Conservation (phyloP, 1,140 invertebrate species). For the Lutraria rhynchaena region DNA sequence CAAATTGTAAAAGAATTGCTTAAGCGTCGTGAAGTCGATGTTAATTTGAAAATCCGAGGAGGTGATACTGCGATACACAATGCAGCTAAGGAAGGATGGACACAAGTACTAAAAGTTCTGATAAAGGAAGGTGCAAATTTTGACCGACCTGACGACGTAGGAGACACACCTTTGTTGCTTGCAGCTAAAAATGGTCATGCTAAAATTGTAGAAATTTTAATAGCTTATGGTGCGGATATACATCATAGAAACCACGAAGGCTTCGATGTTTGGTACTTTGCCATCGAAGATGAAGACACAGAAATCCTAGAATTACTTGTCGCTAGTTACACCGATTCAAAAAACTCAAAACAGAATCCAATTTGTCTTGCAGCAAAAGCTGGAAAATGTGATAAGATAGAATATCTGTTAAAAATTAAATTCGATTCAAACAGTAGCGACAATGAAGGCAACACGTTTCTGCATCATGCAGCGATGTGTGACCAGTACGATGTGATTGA, state of each 20-base stretch:
- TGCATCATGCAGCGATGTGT: slow-evolving; percentile 85
- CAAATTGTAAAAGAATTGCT: slow-evolving; percentile 73
- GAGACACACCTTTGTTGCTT: slow-evolving; percentile 75
- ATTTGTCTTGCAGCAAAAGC: slow-evolving; percentile 70
- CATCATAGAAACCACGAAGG: slow-evolving; percentile 73
- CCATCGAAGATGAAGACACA: slow-evolving; percentile 66
- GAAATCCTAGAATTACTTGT: slow-evolving; percentile 62
- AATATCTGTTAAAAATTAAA: slow-evolving; percentile 67
- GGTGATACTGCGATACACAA: slow-evolving; percentile 76
- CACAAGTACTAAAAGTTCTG: slow-evolving; percentile 65
- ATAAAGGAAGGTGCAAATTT: slow-evolving; percentile 64
- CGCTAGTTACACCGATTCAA: not conserved
- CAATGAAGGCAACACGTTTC: slow-evolving; percentile 80
- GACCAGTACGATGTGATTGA: slow-evolving; percentile 83
- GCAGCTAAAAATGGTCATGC: slow-evolving; percentile 69
- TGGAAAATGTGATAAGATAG: slow-evolving; percentile 69
- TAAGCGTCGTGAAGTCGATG: slow-evolving; percentile 68
- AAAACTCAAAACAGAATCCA: slow-evolving; percentile 50
- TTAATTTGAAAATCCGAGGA: slow-evolving; percentile 72
- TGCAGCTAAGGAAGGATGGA: slow-evolving; percentile 74
- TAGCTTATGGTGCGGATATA: slow-evolving; percentile 66
- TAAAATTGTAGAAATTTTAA: slow-evolving; percentile 64
- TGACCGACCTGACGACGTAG: slow-evolving; percentile 71
- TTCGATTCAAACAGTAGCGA: slow-evolving; percentile 78
- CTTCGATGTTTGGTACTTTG: slow-evolving; percentile 74